Evolutionary conservation across 1,140 invertebrate species (phyloP), one percentile per base, ranked within the genome.

Genomic region (Brachionus calyciflorus): DNA sequence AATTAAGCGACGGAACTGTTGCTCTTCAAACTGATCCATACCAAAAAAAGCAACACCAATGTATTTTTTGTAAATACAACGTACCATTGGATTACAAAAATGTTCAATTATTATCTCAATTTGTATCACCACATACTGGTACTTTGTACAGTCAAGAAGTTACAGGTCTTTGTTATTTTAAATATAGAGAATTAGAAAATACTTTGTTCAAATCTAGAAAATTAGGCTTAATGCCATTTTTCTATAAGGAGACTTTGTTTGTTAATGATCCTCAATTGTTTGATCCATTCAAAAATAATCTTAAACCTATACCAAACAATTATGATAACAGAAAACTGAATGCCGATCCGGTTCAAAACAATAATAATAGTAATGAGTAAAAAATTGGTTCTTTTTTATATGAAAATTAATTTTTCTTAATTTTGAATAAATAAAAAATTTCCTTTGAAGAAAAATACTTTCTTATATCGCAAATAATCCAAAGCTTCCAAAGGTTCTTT

Each of bases 111-210:
- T 53, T 77, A 14, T 44, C 30, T 33, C 76, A 77, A 40, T 77
- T 77, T 55, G 51, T 77, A 10, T 77, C 76, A 21, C 76, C 76
- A n/a, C 76, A 77, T 1, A 77, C 76, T 9, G 76, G 76, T 57
- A n/a, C 51, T 3, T 19, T 77, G 24, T 77, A 55, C 44, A 53
- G 48, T 49, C 76, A 69, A 69, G 44, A 68, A 21, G 53, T 55
- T 0, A 77, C 60, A 4, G 76, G 76, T 40, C 26, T 77, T 1
- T 77, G 76, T 41, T 51, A 65, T 40, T 33, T 46, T 14, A 77
- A 51, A 37, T 55, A 77, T 21, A 33, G 12, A 55, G 48, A 77
- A 57, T 30, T 77, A 9, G 63, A 77, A 24, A 77, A 69, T n/a
- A 41, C 30, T n/a, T 10, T 77, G 12, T 44, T 51, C 24, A 77